Conservation (phyloP, 1,140 invertebrate genomes). For the Eurosta solidaginis region DNA sequence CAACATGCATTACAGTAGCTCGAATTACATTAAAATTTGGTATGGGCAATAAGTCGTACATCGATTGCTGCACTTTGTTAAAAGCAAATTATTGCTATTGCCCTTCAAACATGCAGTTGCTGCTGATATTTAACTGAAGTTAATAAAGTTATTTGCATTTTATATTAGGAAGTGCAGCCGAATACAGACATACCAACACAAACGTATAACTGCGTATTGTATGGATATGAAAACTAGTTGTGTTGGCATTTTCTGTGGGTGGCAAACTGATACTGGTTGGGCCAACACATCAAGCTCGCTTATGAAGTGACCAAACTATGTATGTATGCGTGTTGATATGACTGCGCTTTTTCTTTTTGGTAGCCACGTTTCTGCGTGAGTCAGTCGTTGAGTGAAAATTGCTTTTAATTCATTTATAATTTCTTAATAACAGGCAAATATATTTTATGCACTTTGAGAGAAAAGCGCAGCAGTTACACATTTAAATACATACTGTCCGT, state of each 20-base stretch:
- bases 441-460: not conserved
- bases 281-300: not conserved
- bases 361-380: not conserved
- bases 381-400: not conserved
- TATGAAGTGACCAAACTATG: too few species aligned
- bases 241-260: not conserved
- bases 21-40: too few species aligned
- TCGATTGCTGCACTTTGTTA: not conserved
- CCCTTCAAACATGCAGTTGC: not conserved
- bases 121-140: conserved; percentile 20
- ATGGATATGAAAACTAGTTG: too few species aligned
- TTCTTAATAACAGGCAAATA: not conserved
- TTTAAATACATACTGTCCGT: not conserved
- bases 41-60: too few species aligned
- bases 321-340: too few species aligned
- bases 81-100: not conserved
- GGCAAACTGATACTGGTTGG: not conserved
- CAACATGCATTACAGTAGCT: too few species aligned
- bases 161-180: not conserved
- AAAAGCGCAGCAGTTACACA: not conserved
- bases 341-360: not conserved
- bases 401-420: conserved; percentile 33
- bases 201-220: too few species aligned
- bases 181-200: not conserved
- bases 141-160: conserved; percentile 58